phyloP scores from a whole-genome alignment of 23 tunicate genomes.

The Styela plicata region DNA sequence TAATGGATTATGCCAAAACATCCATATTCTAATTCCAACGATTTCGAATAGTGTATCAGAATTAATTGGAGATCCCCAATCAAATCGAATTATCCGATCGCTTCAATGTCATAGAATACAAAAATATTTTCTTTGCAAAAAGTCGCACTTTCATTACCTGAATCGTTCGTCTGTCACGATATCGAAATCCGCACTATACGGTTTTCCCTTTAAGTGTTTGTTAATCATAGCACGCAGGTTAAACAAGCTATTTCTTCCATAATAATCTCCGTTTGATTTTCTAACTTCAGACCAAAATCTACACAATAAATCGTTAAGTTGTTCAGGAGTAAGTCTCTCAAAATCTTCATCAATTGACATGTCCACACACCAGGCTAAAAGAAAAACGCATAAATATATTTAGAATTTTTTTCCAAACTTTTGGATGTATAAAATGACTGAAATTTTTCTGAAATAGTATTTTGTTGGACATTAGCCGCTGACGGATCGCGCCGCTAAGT shows the following conservation, averaged over 20 bases:
- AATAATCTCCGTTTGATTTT: constrained; percentile 89
- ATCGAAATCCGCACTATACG: constrained; percentile 73
- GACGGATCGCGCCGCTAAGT: no score
- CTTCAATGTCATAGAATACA: no score
- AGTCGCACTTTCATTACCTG: constrained; percentile 70
- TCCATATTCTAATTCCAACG: no score
- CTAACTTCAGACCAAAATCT: constrained; percentile 84
- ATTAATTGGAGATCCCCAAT: background rate
- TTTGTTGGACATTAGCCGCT: no score
- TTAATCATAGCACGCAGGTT: constrained; percentile 97
- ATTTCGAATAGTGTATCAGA: background rate
- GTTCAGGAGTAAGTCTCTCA: constrained; percentile 48
- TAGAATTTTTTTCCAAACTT: no score
- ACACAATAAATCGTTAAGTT: constrained; percentile 59
- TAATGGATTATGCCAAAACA: no score
- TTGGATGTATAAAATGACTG: no score
- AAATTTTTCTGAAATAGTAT: no score
- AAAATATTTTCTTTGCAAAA: no score
- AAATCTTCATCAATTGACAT: constrained; percentile 37
- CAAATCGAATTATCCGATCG: no score
- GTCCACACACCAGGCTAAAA: constrained; percentile 88
- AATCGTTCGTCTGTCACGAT: constrained; percentile 93
- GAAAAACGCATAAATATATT: no score
- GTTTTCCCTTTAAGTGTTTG: constrained; percentile 93
- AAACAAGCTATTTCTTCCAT: constrained; percentile 86